A percentile compares a stretch with the other conserved stretches of the same genome.
These are phyloP conservation scores for Cotesia typhae DNA, from an alignment of 1,140 invertebrate genomes.

Conservation along the genomic window DNA sequence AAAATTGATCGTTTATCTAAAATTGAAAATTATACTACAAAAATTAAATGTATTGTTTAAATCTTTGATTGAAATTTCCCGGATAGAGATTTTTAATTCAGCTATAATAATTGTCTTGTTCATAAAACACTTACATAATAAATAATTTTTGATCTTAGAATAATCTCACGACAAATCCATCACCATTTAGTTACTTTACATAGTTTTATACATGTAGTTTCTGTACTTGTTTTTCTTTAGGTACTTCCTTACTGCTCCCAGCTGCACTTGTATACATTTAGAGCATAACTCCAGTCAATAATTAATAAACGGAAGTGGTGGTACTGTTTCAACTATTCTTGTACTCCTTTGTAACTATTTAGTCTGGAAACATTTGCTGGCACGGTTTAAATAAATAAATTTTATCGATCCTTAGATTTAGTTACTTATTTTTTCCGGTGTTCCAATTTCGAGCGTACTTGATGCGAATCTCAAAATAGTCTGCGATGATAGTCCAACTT, in stretches of 20 bases:
- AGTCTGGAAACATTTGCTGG: slow-evolving; percentile 11
- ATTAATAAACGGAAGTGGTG: slow-evolving; percentile 48
- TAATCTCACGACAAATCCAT: too few species aligned
- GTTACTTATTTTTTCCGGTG: not conserved
- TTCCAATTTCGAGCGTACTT: not conserved
- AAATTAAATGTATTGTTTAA: too few species aligned
- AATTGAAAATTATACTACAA: too few species aligned
- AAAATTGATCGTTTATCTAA: too few species aligned
- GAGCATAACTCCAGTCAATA: slow-evolving; percentile 41
- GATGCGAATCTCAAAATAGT: slow-evolving; percentile 1
- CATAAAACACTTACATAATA: too few species aligned
- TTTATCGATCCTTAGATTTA: slow-evolving; percentile 31
- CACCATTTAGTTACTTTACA: too few species aligned
- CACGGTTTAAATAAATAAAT: slow-evolving; percentile 30
- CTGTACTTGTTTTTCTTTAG: not conserved
- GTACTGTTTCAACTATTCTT: slow-evolving; percentile 29
- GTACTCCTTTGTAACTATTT: slow-evolving; percentile 1
- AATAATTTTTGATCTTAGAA: too few species aligned
- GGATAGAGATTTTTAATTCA: too few species aligned
- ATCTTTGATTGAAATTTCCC: too few species aligned
- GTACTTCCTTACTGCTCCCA: not conserved
- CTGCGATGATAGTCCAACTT: not conserved
- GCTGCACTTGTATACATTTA: not conserved
- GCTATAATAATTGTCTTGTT: too few species aligned
- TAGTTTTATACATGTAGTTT: too few species aligned